Base-by-base conservation (phyloP, 2,888 invertebrate species). In the Diachrysia chrysitis region DNA sequence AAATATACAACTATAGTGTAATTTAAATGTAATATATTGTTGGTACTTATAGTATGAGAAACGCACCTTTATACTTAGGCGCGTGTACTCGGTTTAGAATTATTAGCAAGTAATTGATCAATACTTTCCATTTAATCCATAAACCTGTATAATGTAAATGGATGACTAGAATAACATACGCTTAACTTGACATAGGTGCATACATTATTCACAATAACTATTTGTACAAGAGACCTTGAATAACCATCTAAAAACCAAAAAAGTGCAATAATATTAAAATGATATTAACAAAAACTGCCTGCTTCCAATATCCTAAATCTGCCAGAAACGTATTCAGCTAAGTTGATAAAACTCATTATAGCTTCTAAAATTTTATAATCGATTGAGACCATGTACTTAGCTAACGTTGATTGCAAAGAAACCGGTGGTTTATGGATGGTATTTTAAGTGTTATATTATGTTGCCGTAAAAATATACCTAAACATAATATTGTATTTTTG, bases 401-500 rank as follows among this genome's bases (percentile, higher is more conserved):
- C n/a, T 42, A 42, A n/a, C 42, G n/a, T 42, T 7, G n/a, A n/a
- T 32, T 32, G 5, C 16, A 42, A 42, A 42, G n/a, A n/a, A 42
- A 42, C n/a, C n/a, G 59, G 68, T 68, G 58, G 68, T 75, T 64
- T 62, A n/a, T 51, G 61, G 55, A 32, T 64, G 58, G 55, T 37
- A 56, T 37, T n/a, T 58, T 14, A 17, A 57, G 59, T 67, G 42
- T 35, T 25, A 62, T 63, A 56, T 29, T 60, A 7, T 17, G 68
- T 65, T 69, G 12, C 58, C 10, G 16, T 63, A 61, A 64, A 32
- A 54, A 57, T 54, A 46, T 56, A 68, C n/a, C n/a, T 68, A 61
- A 54, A 69, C 23, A 62, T 53, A 42, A 42, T 42, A 62, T 65
- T 71, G 60, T 72, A 76, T 76, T 76, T 76, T 76, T 76, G 58